Base-by-base conservation (phyloP, 2,888 invertebrate genomes). In the Shargacucullia verbasci region DNA sequence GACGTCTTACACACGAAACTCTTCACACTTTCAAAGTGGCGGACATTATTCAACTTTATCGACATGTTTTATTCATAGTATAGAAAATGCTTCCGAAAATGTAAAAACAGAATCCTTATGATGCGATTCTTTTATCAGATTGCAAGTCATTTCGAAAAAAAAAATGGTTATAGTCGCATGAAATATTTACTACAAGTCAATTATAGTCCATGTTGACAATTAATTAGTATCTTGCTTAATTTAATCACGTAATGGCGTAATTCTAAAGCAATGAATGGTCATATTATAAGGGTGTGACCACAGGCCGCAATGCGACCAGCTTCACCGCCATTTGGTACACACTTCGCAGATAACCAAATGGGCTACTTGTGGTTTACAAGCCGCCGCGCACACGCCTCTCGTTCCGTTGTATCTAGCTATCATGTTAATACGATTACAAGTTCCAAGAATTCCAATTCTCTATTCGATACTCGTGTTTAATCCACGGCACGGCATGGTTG, bases 301-400 rank as follows among this genome's bases (percentile, higher is more conserved):
- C 73, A 78, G 64, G 66, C 74, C 68, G 49, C 63, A 67, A 48
- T 56, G 59, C 46, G 59, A 72, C 70, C 75, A 80, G 59, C 64
- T 71, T 66, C 59, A 58, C 70, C 69, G 62, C 62, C 65, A 59
- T 69, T 73, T 63, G 59, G 67, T 72, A 69, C 67, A 64, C 60
- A 67, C 53, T 57, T 62, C 67, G 57, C 59, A 69, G 72, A 76
- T 72, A 78, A 76, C 73, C 67, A 70, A 73, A 66, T 58, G 63
- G 64, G 70, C 71, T 78, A 76, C 73, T 70, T 75, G 80, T 60
- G 80, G 78, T 74, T 78, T 64, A 55, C 68, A 60, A 65, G 66
- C 64, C 55, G 54, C 53, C 64, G 59, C 61, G 57, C 46, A 50
- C 58, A 61, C 44, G 43, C 39, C 43, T 29, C 53, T 46, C 52